Evolutionary conservation across 2,888 invertebrate species (phyloP), one percentile per base, ranked within the genome.

Genomic region (Macrosoma leucophasiata): DNA sequence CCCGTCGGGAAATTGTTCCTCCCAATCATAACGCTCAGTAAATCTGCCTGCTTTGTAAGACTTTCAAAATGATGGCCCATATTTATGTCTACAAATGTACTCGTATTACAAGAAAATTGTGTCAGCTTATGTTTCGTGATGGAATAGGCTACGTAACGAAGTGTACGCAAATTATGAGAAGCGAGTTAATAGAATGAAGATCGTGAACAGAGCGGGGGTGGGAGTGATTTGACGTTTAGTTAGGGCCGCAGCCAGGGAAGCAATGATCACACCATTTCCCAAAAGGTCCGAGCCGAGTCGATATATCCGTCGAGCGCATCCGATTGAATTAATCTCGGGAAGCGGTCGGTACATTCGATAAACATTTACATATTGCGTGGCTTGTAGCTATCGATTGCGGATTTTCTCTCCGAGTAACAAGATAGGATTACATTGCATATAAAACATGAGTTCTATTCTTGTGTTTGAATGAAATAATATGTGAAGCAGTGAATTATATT

Each of bases 1-100:
- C 64, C 78, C 75, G 65, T 50, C 73, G 81, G 81, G 81, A 81
- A 79, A 81, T 79, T 76, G 77, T 73, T 72, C 74, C 70, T 69
- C 62, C 69, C 68, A 74, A 79, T 77, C 77, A 78, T 77, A 76
- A 72, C 71, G 68, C 66, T 69, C 65, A 70, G 64, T 67, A 61
- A 71, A 76, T 70, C 70, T 67, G 62, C 60, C 64, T 61, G 61
- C 67, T 74, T 64, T 72, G 60, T 70, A 64, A 67, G 61, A 68
- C 68, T 78, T 72, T 67, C 67, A 75, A 66, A 75, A 70, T 63
- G 63, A 73, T 71, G 65, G 61, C 58, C 62, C 62, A 65, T 63
- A 71, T 76, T 76, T 71, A 69, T 76, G 67, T 62, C 57, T 5
- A 4, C 17, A 17, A 17, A 17, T 62, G 58, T 55, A 55, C 65